A percentile compares a stretch with the other conserved stretches of the same genome.
Conservation (phyloP, 1,140 invertebrate genomes). For the Chironomus tepperi region DNA sequence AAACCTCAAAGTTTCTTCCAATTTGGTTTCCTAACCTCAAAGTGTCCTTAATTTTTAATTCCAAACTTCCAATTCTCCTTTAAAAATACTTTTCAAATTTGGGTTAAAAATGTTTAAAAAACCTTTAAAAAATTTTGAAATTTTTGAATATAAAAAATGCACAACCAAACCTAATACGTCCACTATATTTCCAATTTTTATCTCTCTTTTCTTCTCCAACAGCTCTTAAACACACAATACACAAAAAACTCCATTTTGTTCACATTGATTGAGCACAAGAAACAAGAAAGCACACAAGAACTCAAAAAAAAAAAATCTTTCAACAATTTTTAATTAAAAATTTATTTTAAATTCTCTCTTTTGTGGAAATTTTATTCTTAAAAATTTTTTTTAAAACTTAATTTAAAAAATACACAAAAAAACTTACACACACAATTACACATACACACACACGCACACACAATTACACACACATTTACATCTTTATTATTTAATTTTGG, state of each 20-base stretch:
- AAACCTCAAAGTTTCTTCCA: conserved; percentile 30
- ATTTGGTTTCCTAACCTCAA: neutral
- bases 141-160: too few species aligned
- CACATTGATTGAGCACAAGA: too few species aligned
- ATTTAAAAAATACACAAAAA: conserved; percentile 12
- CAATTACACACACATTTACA: neutral
- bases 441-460: conserved; percentile 16
- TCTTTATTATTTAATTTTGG: too few species aligned
- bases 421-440: conserved; percentile 1
- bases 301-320: conserved; percentile 1
- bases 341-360: neutral
- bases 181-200: neutral
- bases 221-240: neutral
- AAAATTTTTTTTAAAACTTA: too few species aligned
- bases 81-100: conserved; percentile 25
- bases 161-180: conserved; percentile 1
- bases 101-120: too few species aligned
- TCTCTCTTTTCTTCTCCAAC: neutral
- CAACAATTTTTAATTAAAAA: too few species aligned
- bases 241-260: neutral
- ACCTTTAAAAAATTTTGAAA: conserved; percentile 25
- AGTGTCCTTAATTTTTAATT: neutral
- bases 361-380: neutral
- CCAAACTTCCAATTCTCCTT: neutral
- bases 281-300: neutral